phyloP scores from a whole-genome alignment of 2,113 vertebrate species.

The Dinomys branickii region DNA sequence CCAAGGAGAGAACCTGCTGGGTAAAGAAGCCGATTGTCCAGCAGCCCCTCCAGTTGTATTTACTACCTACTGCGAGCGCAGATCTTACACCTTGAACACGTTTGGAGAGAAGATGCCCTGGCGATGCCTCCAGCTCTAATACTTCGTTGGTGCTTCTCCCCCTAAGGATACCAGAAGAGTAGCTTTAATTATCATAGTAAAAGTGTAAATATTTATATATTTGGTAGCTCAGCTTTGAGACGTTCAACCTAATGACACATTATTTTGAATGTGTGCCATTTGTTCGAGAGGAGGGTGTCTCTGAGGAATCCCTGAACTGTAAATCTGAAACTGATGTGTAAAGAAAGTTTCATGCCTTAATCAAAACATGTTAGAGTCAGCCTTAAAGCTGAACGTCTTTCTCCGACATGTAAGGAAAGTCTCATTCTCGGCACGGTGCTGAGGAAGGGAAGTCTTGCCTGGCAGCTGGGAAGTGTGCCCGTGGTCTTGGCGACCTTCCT shows the following conservation, averaged over 20 bases:
- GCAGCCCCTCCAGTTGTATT: not conserved
- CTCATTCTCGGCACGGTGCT: not conserved
- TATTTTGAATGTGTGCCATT: constrained; percentile 34
- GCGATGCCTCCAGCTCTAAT: not conserved
- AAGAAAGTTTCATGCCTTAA: constrained; percentile 39
- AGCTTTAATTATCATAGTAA: constrained; percentile 41
- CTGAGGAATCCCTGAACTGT: constrained; percentile 36
- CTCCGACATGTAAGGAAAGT: not conserved
- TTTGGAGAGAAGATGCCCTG: constrained; percentile 1
- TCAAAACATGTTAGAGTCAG: constrained; percentile 14
- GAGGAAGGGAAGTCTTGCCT: not conserved
- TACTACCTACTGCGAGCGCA: not conserved
- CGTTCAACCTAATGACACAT: not conserved
- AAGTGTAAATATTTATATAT: constrained; percentile 63
- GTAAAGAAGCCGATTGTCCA: not conserved
- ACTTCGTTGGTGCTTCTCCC: not conserved
- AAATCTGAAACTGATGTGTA: constrained; percentile 50
- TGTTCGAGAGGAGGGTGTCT: not conserved
- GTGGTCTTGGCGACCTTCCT: not conserved
- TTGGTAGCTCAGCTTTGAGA: constrained; percentile 50
- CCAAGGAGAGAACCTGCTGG: constrained; percentile 4
- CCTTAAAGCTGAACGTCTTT: constrained; percentile 13
- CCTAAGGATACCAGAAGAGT: not conserved
- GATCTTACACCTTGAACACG: not conserved
- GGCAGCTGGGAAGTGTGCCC: not conserved